A percentile compares a stretch with the other conserved stretches of the same genome.
These are phyloP conservation scores for Mesembrinibis cayennensis DNA, from an alignment of 2,113 vertebrate genomes.

Conservation along the genomic window DNA sequence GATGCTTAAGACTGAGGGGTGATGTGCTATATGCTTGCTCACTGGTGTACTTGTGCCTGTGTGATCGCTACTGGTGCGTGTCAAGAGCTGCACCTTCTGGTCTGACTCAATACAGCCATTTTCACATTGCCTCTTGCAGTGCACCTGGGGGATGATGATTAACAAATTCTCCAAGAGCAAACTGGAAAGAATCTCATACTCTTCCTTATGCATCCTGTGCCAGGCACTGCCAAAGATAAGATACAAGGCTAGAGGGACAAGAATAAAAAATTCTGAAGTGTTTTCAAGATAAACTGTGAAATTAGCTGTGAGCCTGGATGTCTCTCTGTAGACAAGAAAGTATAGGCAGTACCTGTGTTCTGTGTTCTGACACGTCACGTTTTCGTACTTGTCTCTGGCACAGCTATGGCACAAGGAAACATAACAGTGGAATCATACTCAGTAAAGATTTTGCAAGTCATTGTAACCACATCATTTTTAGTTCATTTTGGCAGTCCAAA, in stretches of 20 bases:
- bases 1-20: neutral
- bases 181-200: neutral
- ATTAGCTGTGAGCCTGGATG: neutral
- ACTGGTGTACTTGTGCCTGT: neutral
- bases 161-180: neutral
- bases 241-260: neutral
- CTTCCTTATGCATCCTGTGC: neutral
- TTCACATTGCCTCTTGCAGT: neutral
- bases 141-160: neutral
- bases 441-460: neutral
- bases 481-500: neutral
- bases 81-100: neutral
- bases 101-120: neutral
- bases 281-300: neutral
- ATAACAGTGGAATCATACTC: neutral
- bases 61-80: accelerated
- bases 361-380: neutral
- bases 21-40: neutral
- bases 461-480: neutral
- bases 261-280: neutral
- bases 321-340: neutral
- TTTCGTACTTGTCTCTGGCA: neutral
- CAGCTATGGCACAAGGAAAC: neutral
- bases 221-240: neutral
- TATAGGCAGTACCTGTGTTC: neutral